These are phyloP conservation scores for Bombus waltoni DNA, from an alignment of 1,140 invertebrate genomes.

Conservation along the genomic window DNA sequence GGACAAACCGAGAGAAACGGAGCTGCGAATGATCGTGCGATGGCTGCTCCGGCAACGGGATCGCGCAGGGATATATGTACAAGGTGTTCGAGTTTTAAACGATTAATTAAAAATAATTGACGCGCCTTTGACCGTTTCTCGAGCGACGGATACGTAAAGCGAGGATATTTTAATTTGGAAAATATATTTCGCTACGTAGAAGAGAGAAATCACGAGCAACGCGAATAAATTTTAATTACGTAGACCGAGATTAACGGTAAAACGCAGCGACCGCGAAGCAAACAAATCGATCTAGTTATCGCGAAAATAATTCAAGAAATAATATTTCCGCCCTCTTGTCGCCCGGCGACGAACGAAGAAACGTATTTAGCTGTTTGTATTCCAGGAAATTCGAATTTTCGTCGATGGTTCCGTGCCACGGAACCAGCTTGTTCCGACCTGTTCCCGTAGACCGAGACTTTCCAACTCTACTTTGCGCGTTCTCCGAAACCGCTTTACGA, in stretches of 20 bases:
- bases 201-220: too few relatives aligned
- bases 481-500: not conserved
- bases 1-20: not conserved
- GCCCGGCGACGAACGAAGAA: not conserved
- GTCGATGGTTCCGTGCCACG: not conserved
- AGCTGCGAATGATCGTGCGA: slow-evolving; percentile 18
- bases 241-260: too few relatives aligned
- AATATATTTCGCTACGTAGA: too few relatives aligned
- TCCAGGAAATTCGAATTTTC: not conserved
- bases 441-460: not conserved
- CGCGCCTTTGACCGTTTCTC: too few relatives aligned
- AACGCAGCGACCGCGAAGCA: too few relatives aligned
- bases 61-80: not conserved
- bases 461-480: not conserved
- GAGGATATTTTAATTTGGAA: too few relatives aligned
- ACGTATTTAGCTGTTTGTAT: not conserved
- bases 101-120: not conserved
- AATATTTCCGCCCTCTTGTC: not conserved
- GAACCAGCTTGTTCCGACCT: not conserved
- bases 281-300: too few relatives aligned
- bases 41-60: too few relatives aligned
- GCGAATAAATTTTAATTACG: too few relatives aligned
- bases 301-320: too few relatives aligned
- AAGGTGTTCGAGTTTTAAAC: not conserved
- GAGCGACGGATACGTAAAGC: too few relatives aligned